Evolutionary conservation across 2,113 vertebrate genomes (phyloP).

Genomic region (Rhagologus leucostigma): DNA sequence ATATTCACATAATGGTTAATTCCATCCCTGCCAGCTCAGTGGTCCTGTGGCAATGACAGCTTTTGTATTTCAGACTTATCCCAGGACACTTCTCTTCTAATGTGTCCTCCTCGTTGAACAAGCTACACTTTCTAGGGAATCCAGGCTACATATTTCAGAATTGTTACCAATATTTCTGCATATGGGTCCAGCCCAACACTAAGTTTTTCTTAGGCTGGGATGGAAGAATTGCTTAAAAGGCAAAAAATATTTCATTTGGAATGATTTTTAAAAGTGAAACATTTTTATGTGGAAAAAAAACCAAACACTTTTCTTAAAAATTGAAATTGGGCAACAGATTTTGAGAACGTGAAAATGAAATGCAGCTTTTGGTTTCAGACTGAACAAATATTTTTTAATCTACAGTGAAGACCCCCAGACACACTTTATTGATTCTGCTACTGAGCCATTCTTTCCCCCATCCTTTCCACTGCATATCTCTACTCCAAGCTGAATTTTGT

Average conservation of each 20-base stretch:
- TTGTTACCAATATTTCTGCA: background rate
- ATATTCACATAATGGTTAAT: background rate
- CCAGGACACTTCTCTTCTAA: background rate
- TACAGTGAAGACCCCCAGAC: background rate
- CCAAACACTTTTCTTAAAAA: background rate
- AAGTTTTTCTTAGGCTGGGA: background rate
- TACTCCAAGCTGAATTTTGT: background rate
- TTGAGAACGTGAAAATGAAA: background rate
- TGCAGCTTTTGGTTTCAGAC: background rate
- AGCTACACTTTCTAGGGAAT: background rate
- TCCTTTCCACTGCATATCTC: background rate
- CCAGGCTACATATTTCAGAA: background rate
- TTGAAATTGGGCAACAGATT: background rate
- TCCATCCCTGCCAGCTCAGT: background rate
- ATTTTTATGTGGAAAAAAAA: background rate
- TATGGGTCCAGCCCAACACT: background rate
- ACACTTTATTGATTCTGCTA: background rate
- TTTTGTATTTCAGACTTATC: background rate
- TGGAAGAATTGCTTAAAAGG: background rate
- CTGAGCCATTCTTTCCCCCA: background rate
- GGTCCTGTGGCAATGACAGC: background rate
- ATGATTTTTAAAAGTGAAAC: background rate
- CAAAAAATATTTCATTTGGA: background rate
- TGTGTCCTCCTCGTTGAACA: background rate
- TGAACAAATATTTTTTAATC: background rate